phyloP scores from a whole-genome alignment of 2,113 vertebrate species.

The Takifugu bimaculatus region DNA sequence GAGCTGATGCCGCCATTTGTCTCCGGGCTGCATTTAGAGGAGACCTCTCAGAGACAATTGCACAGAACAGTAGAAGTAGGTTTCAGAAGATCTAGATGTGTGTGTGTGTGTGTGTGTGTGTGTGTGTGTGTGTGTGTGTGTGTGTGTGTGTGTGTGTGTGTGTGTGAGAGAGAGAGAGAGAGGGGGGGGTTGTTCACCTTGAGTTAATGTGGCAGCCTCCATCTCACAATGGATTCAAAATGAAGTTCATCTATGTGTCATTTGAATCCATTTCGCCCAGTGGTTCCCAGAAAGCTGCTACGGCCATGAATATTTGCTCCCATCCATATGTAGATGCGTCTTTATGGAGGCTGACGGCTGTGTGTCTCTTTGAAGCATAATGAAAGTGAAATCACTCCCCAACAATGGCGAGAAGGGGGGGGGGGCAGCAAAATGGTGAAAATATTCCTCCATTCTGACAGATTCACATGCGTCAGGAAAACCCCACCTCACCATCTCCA shows the following conservation, averaged over 20 bases:
- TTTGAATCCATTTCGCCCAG: slow-evolving; percentile 59
- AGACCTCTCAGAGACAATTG: no score
- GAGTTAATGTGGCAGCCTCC: slow-evolving; percentile 47
- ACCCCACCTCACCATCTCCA: slow-evolving; percentile 42
- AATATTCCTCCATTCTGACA: slow-evolving; percentile 67
- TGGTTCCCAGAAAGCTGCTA: slow-evolving; percentile 58
- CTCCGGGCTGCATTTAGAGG: no score
- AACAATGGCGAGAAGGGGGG: slow-evolving; percentile 51
- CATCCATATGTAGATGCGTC: slow-evolving; percentile 64
- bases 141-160: not conserved
- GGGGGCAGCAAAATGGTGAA: slow-evolving; percentile 61
- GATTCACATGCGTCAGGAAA: slow-evolving; percentile 65
- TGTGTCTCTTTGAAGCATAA: slow-evolving; percentile 60
- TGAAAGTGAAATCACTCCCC: slow-evolving; percentile 70
- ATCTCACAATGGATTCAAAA: slow-evolving; percentile 56
- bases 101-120: no score
- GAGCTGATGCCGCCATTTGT: no score
- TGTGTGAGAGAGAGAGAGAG: not conserved
- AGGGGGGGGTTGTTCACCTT: slow-evolving; percentile 35
- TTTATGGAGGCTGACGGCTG: slow-evolving; percentile 73
- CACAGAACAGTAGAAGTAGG: slow-evolving; percentile 12
- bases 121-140: not conserved
- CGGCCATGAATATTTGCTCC: slow-evolving; percentile 59
- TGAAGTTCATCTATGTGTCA: slow-evolving; percentile 60
- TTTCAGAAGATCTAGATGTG: not conserved